Conservation (phyloP, 2,888 invertebrate species). For the Lepidonotus clava region DNA sequence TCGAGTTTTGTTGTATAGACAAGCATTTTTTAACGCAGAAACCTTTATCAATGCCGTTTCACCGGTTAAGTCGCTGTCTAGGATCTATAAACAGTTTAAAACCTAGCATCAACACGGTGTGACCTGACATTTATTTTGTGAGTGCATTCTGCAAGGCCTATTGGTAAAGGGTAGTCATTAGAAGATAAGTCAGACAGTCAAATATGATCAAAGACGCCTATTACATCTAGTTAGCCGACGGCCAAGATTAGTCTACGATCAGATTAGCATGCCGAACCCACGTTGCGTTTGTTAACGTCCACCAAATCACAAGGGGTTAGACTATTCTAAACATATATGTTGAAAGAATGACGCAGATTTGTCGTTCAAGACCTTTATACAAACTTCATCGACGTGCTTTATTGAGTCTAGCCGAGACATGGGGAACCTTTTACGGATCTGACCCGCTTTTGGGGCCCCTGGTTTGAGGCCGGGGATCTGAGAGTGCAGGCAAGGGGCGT, state of each 20-base stretch:
- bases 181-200: not conserved
- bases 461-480: not conserved
- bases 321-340: too few species aligned
- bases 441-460: slow-evolving; percentile 3
- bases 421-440: slow-evolving; percentile 26
- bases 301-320: too few species aligned
- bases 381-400: too few species aligned
- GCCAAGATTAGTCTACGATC: too few species aligned
- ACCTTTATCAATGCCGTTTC: not conserved
- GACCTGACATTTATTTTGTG: not conserved
- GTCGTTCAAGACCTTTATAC: too few species aligned
- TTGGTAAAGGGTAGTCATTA: not conserved
- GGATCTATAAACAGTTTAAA: not conserved
- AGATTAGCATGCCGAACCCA: too few species aligned
- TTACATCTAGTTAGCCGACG: not conserved
- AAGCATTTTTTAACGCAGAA: not conserved
- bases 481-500: not conserved
- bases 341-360: too few species aligned
- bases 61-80: not conserved
- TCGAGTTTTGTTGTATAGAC: not conserved
- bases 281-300: too few species aligned
- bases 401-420: too few species aligned
- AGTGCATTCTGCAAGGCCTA: not conserved
- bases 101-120: not conserved
- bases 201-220: not conserved